A percentile compares a stretch with the other conserved stretches of the same genome.
These are phyloP conservation scores for Rhyacophila evoluta DNA, from an alignment of 2,888 invertebrate genomes.

Conservation along the genomic window DNA sequence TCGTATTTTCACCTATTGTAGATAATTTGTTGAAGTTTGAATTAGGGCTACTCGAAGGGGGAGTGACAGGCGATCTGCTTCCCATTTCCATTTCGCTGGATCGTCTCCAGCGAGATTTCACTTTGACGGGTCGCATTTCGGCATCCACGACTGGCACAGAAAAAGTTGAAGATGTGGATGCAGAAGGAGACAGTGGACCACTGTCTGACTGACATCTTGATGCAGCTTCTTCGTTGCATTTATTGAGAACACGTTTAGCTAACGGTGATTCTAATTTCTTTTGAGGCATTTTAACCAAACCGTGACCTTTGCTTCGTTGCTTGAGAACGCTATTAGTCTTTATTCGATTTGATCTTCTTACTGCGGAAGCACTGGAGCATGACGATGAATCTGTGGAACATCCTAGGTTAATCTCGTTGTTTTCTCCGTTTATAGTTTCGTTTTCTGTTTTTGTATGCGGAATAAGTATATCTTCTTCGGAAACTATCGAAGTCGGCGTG, in stretches of 20 bases:
- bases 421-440: conserved; percentile 58
- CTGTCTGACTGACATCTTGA: conserved; percentile 58
- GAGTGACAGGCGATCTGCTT: conserved; percentile 63
- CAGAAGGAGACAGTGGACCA: conserved; percentile 33
- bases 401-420: conserved; percentile 58
- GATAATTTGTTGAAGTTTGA: conserved; percentile 61
- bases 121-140: conserved; percentile 79
- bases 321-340: conserved; percentile 80
- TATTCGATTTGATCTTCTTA: conserved; percentile 80
- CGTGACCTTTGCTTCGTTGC: conserved; percentile 76
- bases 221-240: conserved; percentile 71
- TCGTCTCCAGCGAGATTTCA: conserved; percentile 82
- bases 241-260: conserved; percentile 64
- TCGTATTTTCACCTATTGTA: conserved; percentile 59
- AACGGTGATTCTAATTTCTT: conserved; percentile 67
- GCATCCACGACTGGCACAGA: conserved; percentile 64
- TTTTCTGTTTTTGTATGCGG: conserved; percentile 4
- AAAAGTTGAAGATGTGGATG: conserved; percentile 60
- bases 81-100: conserved; percentile 81
- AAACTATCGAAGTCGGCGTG: not conserved
- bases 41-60: conserved; percentile 64
- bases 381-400: conserved; percentile 65
- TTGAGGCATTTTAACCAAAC: conserved; percentile 71
- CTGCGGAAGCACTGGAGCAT: conserved; percentile 69
- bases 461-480: conserved; percentile 23